Evolutionary conservation across 2,113 vertebrate species (phyloP).

Genomic region (Herpailurus yagouaroundi): DNA sequence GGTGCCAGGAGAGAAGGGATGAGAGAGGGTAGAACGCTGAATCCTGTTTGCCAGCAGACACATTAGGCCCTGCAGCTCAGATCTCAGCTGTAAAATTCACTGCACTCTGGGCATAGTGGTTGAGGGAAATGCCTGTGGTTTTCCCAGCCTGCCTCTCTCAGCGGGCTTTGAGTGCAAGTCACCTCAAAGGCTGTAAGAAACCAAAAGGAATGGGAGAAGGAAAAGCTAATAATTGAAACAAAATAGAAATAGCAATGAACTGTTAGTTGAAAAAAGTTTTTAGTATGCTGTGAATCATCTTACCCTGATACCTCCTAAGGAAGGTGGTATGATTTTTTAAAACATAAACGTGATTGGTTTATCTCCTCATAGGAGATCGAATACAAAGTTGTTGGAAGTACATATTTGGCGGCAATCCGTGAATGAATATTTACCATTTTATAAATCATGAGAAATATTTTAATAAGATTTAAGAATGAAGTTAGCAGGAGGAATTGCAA

Average conservation of each 20-base stretch:
- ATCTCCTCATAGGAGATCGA: not conserved
- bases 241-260: slow-evolving; percentile 71
- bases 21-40: slow-evolving; percentile 59
- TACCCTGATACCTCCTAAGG: slow-evolving; percentile 38
- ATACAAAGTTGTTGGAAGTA: not conserved
- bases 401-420: not conserved
- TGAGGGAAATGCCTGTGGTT: slow-evolving; percentile 69
- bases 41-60: slow-evolving; percentile 69
- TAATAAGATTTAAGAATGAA: slow-evolving; percentile 28
- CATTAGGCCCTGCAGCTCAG: slow-evolving; percentile 60
- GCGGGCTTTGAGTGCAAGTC: slow-evolving; percentile 47
- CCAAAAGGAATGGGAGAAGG: slow-evolving; percentile 60
- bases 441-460: not conserved
- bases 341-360: not conserved
- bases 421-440: not conserved
- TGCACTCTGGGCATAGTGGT: not conserved
- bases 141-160: slow-evolving; percentile 63
- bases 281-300: slow-evolving; percentile 63
- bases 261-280: slow-evolving; percentile 76
- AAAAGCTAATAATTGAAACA: slow-evolving; percentile 64
- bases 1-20: slow-evolving; percentile 67
- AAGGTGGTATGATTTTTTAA: not conserved
- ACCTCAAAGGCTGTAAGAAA: slow-evolving; percentile 69
- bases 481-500: slow-evolving; percentile 22
- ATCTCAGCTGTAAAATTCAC: slow-evolving; percentile 56